Evolutionary conservation across 2,888 invertebrate genomes (phyloP).

Genomic region (Prosapia bicincta): DNA sequence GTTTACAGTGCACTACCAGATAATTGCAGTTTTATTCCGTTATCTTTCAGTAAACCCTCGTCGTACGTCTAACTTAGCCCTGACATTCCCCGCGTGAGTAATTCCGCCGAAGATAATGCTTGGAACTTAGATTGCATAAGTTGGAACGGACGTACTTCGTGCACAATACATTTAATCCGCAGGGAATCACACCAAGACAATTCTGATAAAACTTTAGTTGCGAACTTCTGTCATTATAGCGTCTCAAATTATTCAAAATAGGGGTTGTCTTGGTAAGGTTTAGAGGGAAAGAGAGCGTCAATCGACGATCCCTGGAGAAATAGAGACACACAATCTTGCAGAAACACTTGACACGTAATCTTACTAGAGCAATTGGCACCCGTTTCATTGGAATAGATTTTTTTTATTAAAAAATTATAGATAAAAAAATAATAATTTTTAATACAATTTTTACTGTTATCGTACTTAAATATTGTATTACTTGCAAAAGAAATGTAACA

Average conservation of each 20-base stretch:
- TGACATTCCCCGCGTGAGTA: neutral
- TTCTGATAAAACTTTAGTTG: neutral
- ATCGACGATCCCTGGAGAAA: neutral
- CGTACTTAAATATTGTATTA: too few relatives aligned
- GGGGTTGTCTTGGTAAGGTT: neutral
- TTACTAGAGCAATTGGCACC: too few relatives aligned
- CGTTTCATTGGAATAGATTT: too few relatives aligned
- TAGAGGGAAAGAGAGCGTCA: neutral
- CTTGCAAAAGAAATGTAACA: too few relatives aligned
- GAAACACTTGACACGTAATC: too few relatives aligned
- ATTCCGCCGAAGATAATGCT: neutral
- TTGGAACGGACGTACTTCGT: neutral
- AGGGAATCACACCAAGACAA: conserved; percentile 2
- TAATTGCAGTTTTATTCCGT: too few relatives aligned
- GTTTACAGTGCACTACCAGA: too few relatives aligned
- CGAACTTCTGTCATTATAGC: neutral
- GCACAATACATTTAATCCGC: conserved; percentile 20
- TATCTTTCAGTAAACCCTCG: too few relatives aligned
- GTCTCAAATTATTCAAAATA: neutral
- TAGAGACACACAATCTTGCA: neutral
- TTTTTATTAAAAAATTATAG: too few relatives aligned
- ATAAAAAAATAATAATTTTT: too few relatives aligned
- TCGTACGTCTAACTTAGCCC: too few relatives aligned
- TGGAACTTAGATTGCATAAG: conserved; percentile 25
- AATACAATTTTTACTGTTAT: too few relatives aligned